Evolutionary conservation across 2,888 invertebrate genomes (phyloP), one percentile per base, ranked within the genome.

Genomic region (Leptopterna dolabrata): DNA sequence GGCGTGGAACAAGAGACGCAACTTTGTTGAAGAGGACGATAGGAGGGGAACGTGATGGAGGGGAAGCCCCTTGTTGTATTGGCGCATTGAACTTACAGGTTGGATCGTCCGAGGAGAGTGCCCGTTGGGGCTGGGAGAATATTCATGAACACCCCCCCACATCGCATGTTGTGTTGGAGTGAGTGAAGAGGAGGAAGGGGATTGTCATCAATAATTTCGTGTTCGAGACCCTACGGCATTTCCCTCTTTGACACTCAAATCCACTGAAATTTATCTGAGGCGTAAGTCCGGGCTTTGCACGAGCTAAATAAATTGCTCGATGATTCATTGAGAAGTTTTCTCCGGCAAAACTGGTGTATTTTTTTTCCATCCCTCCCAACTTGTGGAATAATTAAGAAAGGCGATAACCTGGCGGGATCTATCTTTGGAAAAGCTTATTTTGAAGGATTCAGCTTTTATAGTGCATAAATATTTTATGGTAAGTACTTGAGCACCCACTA

Each of bases 181-280:
- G 51, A n/a, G 51, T 51, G 51, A 16, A 4, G 16, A 51, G 63
- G 24, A 19, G 63, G 63, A 1, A 19, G 63, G 63, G 45, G 36
- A 36, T 36, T 36, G 78, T 78, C 78, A 78, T 78, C 78, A 78
- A 78, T 78, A 78, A 78, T 78, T 78, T 78, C 41, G 45, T 45
- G 36, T 27, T 14, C 24, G 43, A 45, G 78, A 45, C 45, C 78
- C 78, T 24, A 45, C 45, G 78, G 78, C 45, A 45, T 36, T 45
- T 14, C 78, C 27, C 78, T 45, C 78, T 78, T 78, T 78, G 78
- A 78, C 78, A 78, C 78, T 45, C 78, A 78, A 78, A 78, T 45
- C 45, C 78, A 19, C 41, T 24, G 19, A 45, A 78, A 78, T 78
- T 78, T 78, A 78, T 78, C 78, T 78, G 78, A 45, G 27, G 78